A percentile compares a stretch with the other conserved stretches of the same genome.
Conservation (phyloP, 2,888 invertebrate species). For the Acrocyrtus sp. region DNA sequence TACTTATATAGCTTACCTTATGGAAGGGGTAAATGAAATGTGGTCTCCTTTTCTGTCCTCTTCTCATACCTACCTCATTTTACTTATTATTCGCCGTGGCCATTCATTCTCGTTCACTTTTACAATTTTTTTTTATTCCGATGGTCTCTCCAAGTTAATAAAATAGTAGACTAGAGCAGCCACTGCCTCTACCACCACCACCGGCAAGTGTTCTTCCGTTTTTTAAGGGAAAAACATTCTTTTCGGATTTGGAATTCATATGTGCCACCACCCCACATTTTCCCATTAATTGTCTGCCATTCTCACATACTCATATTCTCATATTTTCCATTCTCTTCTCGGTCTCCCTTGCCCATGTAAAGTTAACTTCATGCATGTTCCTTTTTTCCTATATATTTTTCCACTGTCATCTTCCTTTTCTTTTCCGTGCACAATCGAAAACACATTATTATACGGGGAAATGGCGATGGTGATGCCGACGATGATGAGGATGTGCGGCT, state of each 20-base stretch:
- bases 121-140: too few species aligned
- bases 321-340: too few species aligned
- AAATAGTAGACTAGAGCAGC: slow-evolving; percentile 7
- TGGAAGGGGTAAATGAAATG: slow-evolving; percentile 5
- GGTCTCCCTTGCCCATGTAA: too few species aligned
- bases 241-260: slow-evolving; percentile 44
- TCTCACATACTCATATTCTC: too few species aligned
- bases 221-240: slow-evolving; percentile 35
- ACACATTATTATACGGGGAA: too few species aligned
- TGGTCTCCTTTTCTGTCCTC: too few species aligned
- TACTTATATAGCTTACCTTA: too few species aligned
- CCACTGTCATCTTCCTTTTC: slow-evolving; percentile 2
- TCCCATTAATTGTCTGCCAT: slow-evolving; percentile 33
- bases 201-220: slow-evolving; percentile 11
- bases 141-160: slow-evolving; percentile 37
- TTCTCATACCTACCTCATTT: too few species aligned
- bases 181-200: not conserved
- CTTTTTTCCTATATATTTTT: not conserved
- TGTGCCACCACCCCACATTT: slow-evolving; percentile 27
- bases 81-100: too few species aligned
- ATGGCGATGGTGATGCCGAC: not conserved
- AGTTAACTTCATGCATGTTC: too few species aligned
- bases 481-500: slow-evolving; percentile 23
- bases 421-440: slow-evolving; percentile 2
- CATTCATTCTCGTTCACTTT: slow-evolving; percentile 22